Base-by-base conservation (phyloP, 2,888 invertebrate genomes). In the Aleiodes testaceus region DNA sequence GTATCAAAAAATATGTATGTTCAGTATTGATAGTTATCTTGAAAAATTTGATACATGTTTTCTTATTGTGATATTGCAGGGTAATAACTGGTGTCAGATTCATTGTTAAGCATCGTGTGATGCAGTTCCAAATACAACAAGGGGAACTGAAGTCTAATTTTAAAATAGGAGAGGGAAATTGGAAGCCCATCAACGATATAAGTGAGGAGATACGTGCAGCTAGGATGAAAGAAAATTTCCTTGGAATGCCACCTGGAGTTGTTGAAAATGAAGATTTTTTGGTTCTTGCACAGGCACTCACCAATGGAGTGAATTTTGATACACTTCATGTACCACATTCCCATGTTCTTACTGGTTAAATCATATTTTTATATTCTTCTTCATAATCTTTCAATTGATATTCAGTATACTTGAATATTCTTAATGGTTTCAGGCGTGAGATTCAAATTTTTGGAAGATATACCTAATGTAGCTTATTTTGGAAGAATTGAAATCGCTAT, bases 61-160 rank as follows among this genome's bases (percentile, higher is more conserved):
- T 45, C 6, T 50, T 0, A 16, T 16, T 50, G 1, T 18, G 2
- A 9, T 16, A 18, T 53, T 22, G 4, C 11, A 53, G 59, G 18
- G 36, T 59, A 3, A 42, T 59, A 42, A 59, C 59, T 11, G 59
- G 59, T 12, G 16, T 59, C 1, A 59, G 18, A 59, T 59, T 59
- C 9, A 16, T 59, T 1, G 18, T 42, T 1, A 36, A 42, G 42
- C 36, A 59, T 16, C 2, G 36, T 6, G 36, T 59, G 2, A 12
- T 59, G 36, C 11, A 59, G 14, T 18, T 59, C 9, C 59, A 59
- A 59, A 59, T 42, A 20, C 59, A 42, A 42, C 59, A 59, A 59
- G 59, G 59, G 18, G 14, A 42, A 18, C 1, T 59, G 16, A 9
- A 1, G 1, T 18, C 6, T n/a, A 9, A 59, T 18, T 36, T n/a